Percentiles rank a stretch among this genome's conserved stretches.
phyloP scores from a whole-genome alignment of 2,113 vertebrate genomes.

The Boleophthalmus pectinirostris region DNA sequence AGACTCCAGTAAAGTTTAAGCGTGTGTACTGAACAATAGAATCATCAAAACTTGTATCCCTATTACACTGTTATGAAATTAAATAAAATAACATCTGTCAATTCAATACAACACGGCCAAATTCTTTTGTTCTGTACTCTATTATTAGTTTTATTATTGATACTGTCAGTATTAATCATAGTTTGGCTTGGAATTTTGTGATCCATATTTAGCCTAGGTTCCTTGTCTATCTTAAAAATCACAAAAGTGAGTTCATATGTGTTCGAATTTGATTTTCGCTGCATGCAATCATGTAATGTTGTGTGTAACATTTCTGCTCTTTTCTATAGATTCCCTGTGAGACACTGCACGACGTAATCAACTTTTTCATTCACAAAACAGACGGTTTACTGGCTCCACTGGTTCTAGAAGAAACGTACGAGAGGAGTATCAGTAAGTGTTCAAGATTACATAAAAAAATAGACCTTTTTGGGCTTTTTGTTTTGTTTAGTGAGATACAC shows the following conservation, averaged over 20 bases:
- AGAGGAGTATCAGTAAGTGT: conserved; percentile 77
- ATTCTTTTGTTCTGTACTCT: too few relatives aligned
- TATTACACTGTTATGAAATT: too few relatives aligned
- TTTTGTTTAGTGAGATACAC: neutral
- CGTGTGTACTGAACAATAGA: neutral
- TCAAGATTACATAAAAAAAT: neutral
- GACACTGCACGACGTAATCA: conserved; percentile 74
- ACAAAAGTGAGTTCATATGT: neutral
- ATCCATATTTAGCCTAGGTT: neutral
- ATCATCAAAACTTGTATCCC: too few relatives aligned
- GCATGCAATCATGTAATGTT: neutral
- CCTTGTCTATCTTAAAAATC: neutral
- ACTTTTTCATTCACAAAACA: conserved; percentile 73
- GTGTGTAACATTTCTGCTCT: neutral
- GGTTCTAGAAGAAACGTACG: conserved; percentile 73
- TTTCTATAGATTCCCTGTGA: conserved; percentile 73
- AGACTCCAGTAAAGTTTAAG: neutral
- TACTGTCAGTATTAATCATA: neutral
- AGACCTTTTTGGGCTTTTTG: neutral
- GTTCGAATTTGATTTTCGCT: neutral
- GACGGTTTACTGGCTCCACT: conserved; percentile 72
- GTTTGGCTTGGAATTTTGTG: neutral
- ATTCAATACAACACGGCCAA: too few relatives aligned
- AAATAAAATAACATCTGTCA: too few relatives aligned
- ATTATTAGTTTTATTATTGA: neutral